phyloP scores from a whole-genome alignment of 2,113 vertebrate genomes.

The Mastomys natalensis region DNA sequence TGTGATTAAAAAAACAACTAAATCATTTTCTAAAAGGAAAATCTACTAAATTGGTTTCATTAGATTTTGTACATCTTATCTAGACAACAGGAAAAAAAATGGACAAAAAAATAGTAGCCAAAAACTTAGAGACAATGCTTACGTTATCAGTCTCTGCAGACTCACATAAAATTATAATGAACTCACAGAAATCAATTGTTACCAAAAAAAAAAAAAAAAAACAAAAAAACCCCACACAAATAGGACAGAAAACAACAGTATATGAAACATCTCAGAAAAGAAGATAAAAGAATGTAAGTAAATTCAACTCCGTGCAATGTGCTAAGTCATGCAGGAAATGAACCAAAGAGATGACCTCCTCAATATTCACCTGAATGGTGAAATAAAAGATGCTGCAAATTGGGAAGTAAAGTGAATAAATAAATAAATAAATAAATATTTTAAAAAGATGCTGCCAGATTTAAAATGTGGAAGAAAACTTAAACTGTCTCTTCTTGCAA shows the following conservation, averaged over 20 bases:
- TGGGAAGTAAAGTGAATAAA: no score
- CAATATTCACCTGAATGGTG: not conserved
- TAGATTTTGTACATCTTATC: constrained; percentile 52
- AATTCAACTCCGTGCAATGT: not conserved
- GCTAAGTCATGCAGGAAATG: not conserved
- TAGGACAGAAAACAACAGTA: not conserved
- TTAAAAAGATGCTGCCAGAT: not conserved
- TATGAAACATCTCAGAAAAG: not conserved
- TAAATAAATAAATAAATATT: no score
- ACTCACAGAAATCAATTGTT: constrained; percentile 17
- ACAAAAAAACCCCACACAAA: no score
- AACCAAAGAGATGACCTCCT: not conserved
- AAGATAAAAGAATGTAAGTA: not conserved
- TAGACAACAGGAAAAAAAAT: not conserved
- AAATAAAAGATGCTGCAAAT: not conserved
- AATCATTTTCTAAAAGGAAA: not conserved
- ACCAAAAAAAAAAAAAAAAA: not conserved
- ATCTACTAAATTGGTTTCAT: not conserved
- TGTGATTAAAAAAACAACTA: constrained; percentile 6
- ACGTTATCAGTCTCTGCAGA: not conserved
- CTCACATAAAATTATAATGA: not conserved
- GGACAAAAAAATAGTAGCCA: not conserved
- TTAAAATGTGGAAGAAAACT: not conserved
- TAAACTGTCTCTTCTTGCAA: not conserved
- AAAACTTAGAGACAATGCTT: not conserved